Base-by-base conservation (phyloP, 1,140 invertebrate species). In the Megathymus violae region DNA sequence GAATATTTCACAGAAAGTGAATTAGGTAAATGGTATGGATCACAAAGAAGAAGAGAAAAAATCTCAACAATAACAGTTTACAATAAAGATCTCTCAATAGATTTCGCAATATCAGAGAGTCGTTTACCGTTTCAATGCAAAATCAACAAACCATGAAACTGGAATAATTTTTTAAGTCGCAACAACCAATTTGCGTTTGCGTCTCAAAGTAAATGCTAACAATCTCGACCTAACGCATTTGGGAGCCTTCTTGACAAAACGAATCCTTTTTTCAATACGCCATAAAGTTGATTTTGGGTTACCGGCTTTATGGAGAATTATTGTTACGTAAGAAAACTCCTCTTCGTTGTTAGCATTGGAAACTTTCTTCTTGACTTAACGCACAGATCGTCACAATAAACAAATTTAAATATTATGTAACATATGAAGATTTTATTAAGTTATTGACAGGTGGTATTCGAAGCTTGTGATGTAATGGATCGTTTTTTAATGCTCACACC, bases 111-210 rank as follows among this genome's bases (percentile, higher is more conserved):
- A 1, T 13, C 22, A 0, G 9, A 14, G 25, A 31, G 6, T n/a
- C 11, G 11, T 14, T 48, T 31, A 31, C 44, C 44, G 46, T 9
- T 36, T 10, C 34, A 36, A 4, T 6, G 22, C 9, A 48, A 9
- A 48, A 31, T 31, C 46, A 48, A 48, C 46, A 48, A 48, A 48
- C 46, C 46, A 31, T 48, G 22, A 48, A 48, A 48, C 5, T n/a
- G 1, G 11, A 48, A 31, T 48, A 27, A 14, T 48, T 48, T 48
- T 48, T 48, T 48, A 48, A 15, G 31, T 48, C 46, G 22, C 46
- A 48, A 48, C 25, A 36, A 36, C 19, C 44, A 15, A 48, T 48
- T 48, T 15, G 16, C 46, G n/a, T 14, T 14, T 27, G 7, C 46
- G 11, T 48, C 46, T 17, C 44, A 3, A 48, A 22, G 5, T 17